These are phyloP conservation scores for Aleadryas rufinucha DNA, from an alignment of 2,113 vertebrate genomes.

Conservation along the genomic window DNA sequence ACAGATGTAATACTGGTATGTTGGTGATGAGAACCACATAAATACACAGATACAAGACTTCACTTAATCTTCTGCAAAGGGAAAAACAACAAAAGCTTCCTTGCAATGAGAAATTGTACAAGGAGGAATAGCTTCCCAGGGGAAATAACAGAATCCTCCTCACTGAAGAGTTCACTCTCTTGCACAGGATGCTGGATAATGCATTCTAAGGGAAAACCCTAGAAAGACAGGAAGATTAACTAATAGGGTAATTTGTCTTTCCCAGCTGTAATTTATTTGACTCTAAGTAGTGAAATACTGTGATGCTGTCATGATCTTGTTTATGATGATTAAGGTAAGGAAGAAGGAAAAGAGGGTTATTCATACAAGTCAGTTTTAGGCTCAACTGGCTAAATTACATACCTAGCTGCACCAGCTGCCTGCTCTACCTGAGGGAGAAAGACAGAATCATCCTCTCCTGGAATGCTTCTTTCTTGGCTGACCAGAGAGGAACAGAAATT, in stretches of 20 bases:
- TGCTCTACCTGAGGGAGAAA: neutral
- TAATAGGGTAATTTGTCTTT: constrained; percentile 58
- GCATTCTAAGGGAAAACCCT: constrained; percentile 38
- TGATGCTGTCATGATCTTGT: constrained; percentile 54
- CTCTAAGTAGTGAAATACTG: constrained; percentile 56
- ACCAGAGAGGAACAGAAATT: neutral
- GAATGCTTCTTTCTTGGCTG: neutral
- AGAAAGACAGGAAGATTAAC: constrained; percentile 58
- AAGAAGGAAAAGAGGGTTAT: constrained; percentile 6
- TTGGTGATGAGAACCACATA: neutral
- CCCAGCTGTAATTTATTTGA: constrained; percentile 52
- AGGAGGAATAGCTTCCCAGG: constrained; percentile 19
- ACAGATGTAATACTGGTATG: neutral
- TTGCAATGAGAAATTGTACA: constrained; percentile 13
- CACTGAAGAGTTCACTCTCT: constrained; percentile 10
- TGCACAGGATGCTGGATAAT: constrained; percentile 23
- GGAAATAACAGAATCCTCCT: constrained; percentile 41
- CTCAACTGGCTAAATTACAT: neutral
- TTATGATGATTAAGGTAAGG: constrained; percentile 61
- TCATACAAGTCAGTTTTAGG: neutral
- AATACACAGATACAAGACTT: constrained; percentile 2
- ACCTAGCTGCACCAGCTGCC: neutral
- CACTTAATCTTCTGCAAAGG: neutral
- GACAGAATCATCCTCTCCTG: neutral
- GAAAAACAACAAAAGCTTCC: constrained; percentile 20